Evolutionary conservation across 2,888 invertebrate species (phyloP).

Genomic region (Helleia helle): DNA sequence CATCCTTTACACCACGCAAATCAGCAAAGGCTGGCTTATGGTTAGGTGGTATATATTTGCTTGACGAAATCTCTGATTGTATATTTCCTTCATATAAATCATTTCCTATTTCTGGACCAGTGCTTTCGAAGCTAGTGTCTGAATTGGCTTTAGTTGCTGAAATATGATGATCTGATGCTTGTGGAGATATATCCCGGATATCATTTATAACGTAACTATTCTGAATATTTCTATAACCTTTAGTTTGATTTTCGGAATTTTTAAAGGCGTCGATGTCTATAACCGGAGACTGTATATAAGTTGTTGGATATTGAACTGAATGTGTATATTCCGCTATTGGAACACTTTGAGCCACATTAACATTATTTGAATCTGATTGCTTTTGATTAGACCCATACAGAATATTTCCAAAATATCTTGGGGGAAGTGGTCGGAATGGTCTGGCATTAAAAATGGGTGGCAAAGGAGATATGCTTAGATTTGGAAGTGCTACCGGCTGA

Average conservation of each 20-base stretch:
- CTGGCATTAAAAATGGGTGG: constrained; percentile 77
- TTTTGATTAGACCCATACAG: constrained; percentile 45
- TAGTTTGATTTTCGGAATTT: constrained; percentile 39
- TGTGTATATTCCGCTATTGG: constrained; percentile 80
- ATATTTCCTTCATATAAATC: constrained; percentile 44
- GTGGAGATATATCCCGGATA: constrained; percentile 67
- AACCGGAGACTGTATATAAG: constrained; percentile 80
- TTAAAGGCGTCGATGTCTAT: constrained; percentile 70
- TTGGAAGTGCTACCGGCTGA: constrained; percentile 77
- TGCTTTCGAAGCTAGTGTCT: constrained; percentile 60
- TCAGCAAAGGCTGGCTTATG: constrained; percentile 52
- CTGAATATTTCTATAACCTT: constrained; percentile 53
- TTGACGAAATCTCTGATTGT: constrained; percentile 37
- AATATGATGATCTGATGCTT: constrained; percentile 62
- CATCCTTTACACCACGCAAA: constrained; percentile 54
- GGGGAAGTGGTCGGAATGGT: constrained; percentile 60
- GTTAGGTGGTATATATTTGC: constrained; percentile 35
- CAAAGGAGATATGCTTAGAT: constrained; percentile 74
- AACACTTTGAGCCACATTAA: constrained; percentile 77
- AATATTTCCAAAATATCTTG: constrained; percentile 31
- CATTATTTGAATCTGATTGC: constrained; percentile 42
- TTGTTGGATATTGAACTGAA: constrained; percentile 81
- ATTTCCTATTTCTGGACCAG: constrained; percentile 48
- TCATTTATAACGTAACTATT: constrained; percentile 51
- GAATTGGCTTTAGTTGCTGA: constrained; percentile 51